Base-by-base conservation (phyloP, 2,113 vertebrate species). In the Malurus melanocephalus region DNA sequence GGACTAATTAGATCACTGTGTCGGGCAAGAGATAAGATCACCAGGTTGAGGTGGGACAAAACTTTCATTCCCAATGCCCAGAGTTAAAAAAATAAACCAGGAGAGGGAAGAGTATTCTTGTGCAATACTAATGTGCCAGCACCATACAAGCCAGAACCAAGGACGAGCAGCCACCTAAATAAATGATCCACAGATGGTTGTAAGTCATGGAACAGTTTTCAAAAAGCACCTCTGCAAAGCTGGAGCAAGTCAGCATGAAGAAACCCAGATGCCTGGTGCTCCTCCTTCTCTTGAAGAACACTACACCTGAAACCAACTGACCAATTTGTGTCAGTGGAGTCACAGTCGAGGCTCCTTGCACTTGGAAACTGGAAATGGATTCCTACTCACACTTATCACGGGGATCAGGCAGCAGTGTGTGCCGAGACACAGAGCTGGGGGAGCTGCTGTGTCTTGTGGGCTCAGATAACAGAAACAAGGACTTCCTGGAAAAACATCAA, bases 401-500 rank as follows among this genome's bases (percentile, higher is more conserved):
- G 71, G 42, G 18, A n/a, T n/a, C 35, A 23, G 75, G 43, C 5
- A 0, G 10, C 73, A 51, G 49, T 4, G 0, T 9, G 6, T 2
- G 49, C 59, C 33, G 32, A 52, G 30, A 28, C 69, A 52, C 9
- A 1, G 28, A 59, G 61, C 49, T 49, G 51, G 13, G 42, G 57
- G 33, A 51, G 46, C 46, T 65, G 74, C 82, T 91, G 38, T 13
- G 61, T 5, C 51, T 3, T 27, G 60, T 20, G 46, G 35, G 46
- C 27, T 40, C 74, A 18, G 30, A 11, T 10, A 77, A 48, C 38
- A 33, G 15, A 42, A 45, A 64, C 18, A 26, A 24, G 45, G 22
- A 19, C 20, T 17, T 8, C 9, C 27, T 48, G 51, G 48, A 49
- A 38, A 49, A 73, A 46, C 3, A 2, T 0, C 1, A 3, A 3